These are phyloP conservation scores for Gambusia holbrooki DNA, from an alignment of 2,113 vertebrate species.

Conservation along the genomic window DNA sequence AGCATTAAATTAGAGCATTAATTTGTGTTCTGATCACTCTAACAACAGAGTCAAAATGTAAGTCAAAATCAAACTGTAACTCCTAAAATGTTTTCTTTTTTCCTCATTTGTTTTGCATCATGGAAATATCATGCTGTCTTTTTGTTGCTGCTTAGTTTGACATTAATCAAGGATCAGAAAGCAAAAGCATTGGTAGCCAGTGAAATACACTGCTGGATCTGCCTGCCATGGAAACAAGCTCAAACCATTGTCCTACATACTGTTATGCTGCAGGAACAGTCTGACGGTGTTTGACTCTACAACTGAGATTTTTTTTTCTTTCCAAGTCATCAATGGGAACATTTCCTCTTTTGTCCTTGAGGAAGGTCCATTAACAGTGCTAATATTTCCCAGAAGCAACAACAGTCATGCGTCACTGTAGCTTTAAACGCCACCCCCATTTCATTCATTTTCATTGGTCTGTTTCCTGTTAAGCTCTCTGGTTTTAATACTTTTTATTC, in stretches of 20 bases:
- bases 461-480: slow-evolving; percentile 30
- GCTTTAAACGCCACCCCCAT: slow-evolving; percentile 14
- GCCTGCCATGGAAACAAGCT: slow-evolving; percentile 72
- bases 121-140: background rate
- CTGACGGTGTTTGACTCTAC: slow-evolving; percentile 9
- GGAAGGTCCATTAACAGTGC: slow-evolving; percentile 33
- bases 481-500: slow-evolving; percentile 54
- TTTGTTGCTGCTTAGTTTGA: slow-evolving; percentile 10
- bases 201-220: slow-evolving; percentile 16
- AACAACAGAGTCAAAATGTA: background rate
- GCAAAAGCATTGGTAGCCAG: slow-evolving; percentile 32
- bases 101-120: slow-evolving; percentile 6
- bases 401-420: slow-evolving; percentile 41
- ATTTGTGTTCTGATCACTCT: background rate
- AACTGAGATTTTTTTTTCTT: slow-evolving; percentile 26
- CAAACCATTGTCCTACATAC: slow-evolving; percentile 36
- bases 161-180: slow-evolving; percentile 35
- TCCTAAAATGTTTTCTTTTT: no score
- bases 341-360: slow-evolving; percentile 53
- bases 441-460: slow-evolving; percentile 31
- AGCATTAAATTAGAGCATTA: slow-evolving; percentile 3
- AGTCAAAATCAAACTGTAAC: background rate
- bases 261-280: slow-evolving; percentile 46
- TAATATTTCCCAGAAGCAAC: slow-evolving; percentile 45
- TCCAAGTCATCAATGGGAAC: slow-evolving; percentile 31